Base-by-base conservation (phyloP, 2,113 vertebrate species). In the Coptodon rendalli region DNA sequence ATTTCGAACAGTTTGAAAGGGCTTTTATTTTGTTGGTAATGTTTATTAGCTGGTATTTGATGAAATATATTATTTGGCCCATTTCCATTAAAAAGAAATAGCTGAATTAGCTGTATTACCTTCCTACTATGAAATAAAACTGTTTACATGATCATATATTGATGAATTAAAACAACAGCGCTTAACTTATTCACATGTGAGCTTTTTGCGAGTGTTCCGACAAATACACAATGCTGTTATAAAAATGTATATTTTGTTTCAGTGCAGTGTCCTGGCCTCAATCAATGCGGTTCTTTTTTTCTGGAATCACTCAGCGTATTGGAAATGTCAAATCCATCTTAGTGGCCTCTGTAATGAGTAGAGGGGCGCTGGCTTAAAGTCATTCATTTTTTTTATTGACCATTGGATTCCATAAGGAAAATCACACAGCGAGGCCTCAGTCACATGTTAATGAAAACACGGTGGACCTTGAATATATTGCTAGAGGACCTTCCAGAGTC, bases 241-340 rank as follows among this genome's bases (percentile, higher is more conserved):
- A 87, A 89, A 90, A 94, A 94, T 89, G 45, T 78, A 95, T 93
- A 91, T 91, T 93, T 94, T 92, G 79, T 91, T 89, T 79, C 81
- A 57, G 84, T 56, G 76, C 82, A 27, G 81, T 91, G 81, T 93
- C 90, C 89, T 82, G 89, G 81, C 90, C 88, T 91, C 85, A 94
- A 94, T 95, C 95, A 92, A 93, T 96, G 91, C 36, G 19, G 61
- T 91, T 78, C 27, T 29, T 76, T 52, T 92, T 95, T 91, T 92
- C 92, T 95, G 89, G 87, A 93, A 84, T 95, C 94, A 92, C 94
- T 95, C 93, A 94, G 93, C 43, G 83, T 96, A 96, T 96, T 97
- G 94, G 90, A 96, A 96, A 96, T 94, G 95, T 96, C 95, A 94
- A 94, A 96, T 95, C 95, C 91, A 94, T 96, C 94, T 94, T 93